A percentile compares a stretch with the other conserved stretches of the same genome.
These are phyloP conservation scores for Notamacropus eugenii DNA, from an alignment of 2,797 vertebrate species.

Conservation along the genomic window DNA sequence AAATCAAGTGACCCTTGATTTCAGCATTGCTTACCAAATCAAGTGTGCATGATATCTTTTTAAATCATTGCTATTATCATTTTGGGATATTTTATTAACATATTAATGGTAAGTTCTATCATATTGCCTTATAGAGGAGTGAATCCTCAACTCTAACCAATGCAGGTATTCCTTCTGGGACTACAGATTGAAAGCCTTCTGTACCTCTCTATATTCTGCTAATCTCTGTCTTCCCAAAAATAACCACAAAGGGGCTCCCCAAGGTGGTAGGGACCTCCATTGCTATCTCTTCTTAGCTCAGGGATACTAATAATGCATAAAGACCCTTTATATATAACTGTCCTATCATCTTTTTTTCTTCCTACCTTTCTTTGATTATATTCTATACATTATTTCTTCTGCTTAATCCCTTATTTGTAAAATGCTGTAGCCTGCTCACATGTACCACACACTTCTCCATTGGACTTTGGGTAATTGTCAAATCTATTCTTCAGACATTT, in stretches of 20 bases:
- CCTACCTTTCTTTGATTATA: neutral
- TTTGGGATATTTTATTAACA: constrained; percentile 9
- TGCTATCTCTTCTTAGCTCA: neutral
- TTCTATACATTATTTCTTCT: neutral
- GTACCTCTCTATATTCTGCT: neutral
- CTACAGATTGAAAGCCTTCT: neutral
- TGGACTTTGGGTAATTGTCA: neutral
- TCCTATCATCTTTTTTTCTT: neutral
- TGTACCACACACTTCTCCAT: neutral
- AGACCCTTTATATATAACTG: neutral
- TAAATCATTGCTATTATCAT: constrained; percentile 16
- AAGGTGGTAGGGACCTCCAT: neutral
- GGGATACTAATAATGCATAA: neutral
- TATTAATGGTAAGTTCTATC: neutral
- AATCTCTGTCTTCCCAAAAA: neutral
- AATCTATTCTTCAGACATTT: neutral
- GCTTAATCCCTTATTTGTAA: neutral
- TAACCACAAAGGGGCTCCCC: neutral
- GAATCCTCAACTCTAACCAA: neutral
- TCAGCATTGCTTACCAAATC: constrained; percentile 8
- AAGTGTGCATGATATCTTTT: neutral
- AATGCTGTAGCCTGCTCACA: neutral
- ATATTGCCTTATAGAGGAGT: neutral
- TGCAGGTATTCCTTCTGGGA: neutral
- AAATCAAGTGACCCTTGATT: neutral